Base-by-base conservation (phyloP, 2,797 vertebrate species). In the Gymnoscopelus braueri region DNA sequence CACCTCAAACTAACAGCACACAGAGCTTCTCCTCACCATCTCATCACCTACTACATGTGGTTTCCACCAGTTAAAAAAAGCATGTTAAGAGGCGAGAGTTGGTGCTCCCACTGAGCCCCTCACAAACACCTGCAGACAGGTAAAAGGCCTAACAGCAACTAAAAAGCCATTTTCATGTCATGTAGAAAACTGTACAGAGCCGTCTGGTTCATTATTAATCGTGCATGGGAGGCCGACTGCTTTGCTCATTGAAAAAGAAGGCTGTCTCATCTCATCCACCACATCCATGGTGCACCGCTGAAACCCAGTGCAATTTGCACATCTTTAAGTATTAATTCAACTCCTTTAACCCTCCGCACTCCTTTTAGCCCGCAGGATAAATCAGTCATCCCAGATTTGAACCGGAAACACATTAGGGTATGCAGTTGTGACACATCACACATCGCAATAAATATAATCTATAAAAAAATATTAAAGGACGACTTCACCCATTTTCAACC, bases 201-300 rank as follows among this genome's bases (percentile, higher is more conserved):
- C 78, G 82, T 68, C 76, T 79, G 70, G 82, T 86, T 86, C 59
- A 87, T 90, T 87, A 90, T 88, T 87, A 87, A 88, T 70, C 58
- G 62, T 32, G 71, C 69, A 81, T 67, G 68, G 68, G 72, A 78
- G 83, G 58, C 49, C 63, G 63, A 51, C 50, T 24, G 15, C 62
- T 73, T 59, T 76, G 52, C 62, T 73, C 56, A 68, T 81, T 67
- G 74, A 80, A 76, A 80, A 73, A 82, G 69, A 80, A 51, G 3
- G 67, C 71, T 75, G 63, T 39, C 58, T 78, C 35, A 72, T 79
- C 72, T 75, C 63, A 67, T 78, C 66, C 72, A 71, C 24, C 67
- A 55, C 61, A 81, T 72, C 69, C 63, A 70, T 62, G 68, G 61
- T 69, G 67, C 65, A 75, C 75, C 4, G 24, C n/a, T 15, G 29